Percentiles rank a stretch among this genome's conserved stretches.
These are phyloP conservation scores for Branchellion lobata DNA, from an alignment of 2,888 invertebrate genomes.

Conservation along the genomic window DNA sequence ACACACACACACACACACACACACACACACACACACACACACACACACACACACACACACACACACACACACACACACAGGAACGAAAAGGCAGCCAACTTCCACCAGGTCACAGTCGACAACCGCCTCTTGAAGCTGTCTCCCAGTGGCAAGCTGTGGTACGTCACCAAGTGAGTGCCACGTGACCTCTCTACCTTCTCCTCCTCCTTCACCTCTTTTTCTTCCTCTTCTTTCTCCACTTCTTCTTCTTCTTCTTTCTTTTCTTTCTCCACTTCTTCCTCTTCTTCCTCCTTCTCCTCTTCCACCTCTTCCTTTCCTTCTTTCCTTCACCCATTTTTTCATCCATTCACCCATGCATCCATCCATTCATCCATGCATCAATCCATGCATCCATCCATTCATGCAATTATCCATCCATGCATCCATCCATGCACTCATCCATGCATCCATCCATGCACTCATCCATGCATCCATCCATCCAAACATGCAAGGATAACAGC, in stretches of 20 bases:
- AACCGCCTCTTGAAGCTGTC: conserved; percentile 48
- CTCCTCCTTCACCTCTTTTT: background rate
- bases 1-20: no score
- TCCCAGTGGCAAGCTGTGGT: conserved; percentile 46
- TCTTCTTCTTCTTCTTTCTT: background rate
- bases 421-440: no score
- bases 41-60: no score
- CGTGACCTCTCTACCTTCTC: background rate
- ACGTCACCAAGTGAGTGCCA: conserved; percentile 50
- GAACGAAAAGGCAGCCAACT: conserved; percentile 49
- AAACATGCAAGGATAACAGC: conserved; percentile 49
- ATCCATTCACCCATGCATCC: no score
- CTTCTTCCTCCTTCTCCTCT: background rate
- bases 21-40: no score
- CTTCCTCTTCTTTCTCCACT: background rate
- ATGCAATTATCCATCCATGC: no score
- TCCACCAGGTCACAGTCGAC: conserved; percentile 49
- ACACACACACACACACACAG: no score
- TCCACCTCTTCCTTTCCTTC: background rate
- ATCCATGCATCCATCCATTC: no score
- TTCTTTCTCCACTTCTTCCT: background rate
- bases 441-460: background rate
- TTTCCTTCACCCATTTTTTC: no score
- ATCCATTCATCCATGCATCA: no score
- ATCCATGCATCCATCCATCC: conserved; percentile 8